Percentiles rank a stretch among this genome's conserved stretches.
phyloP scores from a whole-genome alignment of 2,888 invertebrate species.

The Catonia carolina region DNA sequence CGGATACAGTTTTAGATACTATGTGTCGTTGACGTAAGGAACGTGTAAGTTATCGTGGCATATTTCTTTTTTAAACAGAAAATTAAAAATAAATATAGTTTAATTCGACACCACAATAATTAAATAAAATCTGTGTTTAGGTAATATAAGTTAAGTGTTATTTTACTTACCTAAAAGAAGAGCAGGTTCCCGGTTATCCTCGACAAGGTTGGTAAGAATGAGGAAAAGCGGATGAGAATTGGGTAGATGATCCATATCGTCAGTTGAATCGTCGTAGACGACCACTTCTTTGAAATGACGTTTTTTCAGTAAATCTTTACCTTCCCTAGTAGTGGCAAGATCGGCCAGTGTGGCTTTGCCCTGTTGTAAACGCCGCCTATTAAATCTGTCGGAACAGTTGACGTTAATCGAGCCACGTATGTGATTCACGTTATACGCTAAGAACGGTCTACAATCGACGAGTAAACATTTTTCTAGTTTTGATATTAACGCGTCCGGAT shows the following conservation, averaged over 20 bases:
- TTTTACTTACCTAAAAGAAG: constrained; percentile 57
- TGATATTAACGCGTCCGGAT: constrained; percentile 47
- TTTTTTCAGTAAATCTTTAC: constrained; percentile 54
- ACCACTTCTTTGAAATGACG: constrained; percentile 54
- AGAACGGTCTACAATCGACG: constrained; percentile 47
- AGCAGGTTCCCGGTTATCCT: constrained; percentile 58
- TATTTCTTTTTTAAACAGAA: too few relatives aligned
- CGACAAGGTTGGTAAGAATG: constrained; percentile 57
- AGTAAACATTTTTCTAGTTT: constrained; percentile 40
- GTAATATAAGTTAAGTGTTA: too few relatives aligned
- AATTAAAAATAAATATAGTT: too few relatives aligned
- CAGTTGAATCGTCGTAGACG: constrained; percentile 61
- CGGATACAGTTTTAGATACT: too few relatives aligned
- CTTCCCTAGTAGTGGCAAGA: constrained; percentile 55
- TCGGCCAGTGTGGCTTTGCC: constrained; percentile 60
- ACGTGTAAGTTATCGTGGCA: too few relatives aligned
- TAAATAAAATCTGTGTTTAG: too few relatives aligned
- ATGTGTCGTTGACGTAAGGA: too few relatives aligned
- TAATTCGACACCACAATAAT: too few relatives aligned
- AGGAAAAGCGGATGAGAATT: constrained; percentile 55
- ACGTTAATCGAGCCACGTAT: constrained; percentile 62
- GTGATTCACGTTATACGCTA: constrained; percentile 62
- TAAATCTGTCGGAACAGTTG: constrained; percentile 63
- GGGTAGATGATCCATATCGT: constrained; percentile 53
- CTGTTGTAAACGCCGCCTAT: constrained; percentile 56